These are phyloP conservation scores for Lamprotornis superbus DNA, from an alignment of 2,113 vertebrate species.

Conservation along the genomic window DNA sequence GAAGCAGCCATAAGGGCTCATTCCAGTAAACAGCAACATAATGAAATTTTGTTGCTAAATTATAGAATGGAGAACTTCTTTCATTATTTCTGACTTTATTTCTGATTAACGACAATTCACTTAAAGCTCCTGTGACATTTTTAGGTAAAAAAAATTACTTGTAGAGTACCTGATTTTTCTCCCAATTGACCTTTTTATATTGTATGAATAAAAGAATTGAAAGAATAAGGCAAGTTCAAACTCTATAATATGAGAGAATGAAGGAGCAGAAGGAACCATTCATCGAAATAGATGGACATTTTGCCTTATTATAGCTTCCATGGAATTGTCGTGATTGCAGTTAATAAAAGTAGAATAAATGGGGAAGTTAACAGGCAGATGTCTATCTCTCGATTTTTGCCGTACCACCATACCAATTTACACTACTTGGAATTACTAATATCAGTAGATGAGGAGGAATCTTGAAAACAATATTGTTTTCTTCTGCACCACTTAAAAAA, in stretches of 20 bases:
- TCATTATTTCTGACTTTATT: background rate
- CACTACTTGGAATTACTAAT: background rate
- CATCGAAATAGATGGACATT: background rate
- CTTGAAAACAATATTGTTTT: background rate
- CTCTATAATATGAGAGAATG: background rate
- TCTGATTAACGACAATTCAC: background rate
- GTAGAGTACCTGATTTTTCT: background rate
- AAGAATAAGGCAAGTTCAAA: background rate
- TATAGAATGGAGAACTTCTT: background rate
- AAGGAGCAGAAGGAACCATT: background rate
- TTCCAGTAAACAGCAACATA: too few relatives aligned
- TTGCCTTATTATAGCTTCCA: background rate
- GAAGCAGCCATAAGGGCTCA: too few relatives aligned
- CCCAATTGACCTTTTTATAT: background rate
- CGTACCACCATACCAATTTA: background rate
- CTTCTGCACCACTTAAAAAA: background rate
- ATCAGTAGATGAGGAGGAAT: background rate
- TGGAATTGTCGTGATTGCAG: background rate
- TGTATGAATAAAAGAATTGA: background rate
- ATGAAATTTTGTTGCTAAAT: background rate
- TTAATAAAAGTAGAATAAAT: background rate
- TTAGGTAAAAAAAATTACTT: background rate
- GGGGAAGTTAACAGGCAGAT: background rate
- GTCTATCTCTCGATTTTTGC: background rate
- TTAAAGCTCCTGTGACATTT: background rate